phyloP scores from a whole-genome alignment of 2,113 vertebrate species.

The Motacilla alba region DNA sequence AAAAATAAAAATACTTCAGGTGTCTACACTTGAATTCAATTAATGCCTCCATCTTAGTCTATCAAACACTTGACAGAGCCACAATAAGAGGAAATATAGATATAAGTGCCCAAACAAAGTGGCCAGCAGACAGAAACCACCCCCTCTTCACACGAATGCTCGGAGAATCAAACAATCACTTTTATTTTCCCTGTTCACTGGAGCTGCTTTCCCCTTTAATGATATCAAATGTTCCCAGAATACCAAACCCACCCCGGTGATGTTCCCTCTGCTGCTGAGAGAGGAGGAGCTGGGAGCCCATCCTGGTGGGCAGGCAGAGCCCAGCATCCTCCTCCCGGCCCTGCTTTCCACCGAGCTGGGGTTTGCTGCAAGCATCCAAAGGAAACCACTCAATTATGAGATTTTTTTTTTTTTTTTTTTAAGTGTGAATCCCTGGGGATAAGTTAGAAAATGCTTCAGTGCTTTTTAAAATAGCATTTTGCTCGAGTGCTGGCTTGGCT shows the following conservation, averaged over 20 bases:
- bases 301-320: accelerated
- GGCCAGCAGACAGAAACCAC: neutral
- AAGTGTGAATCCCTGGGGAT: neutral
- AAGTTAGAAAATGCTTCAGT: slow-evolving; percentile 12
- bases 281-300: neutral
- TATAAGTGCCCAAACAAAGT: slow-evolving; percentile 49
- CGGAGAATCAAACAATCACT: neutral
- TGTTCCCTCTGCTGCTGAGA: neutral
- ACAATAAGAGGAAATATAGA: slow-evolving; percentile 32
- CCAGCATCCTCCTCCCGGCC: neutral
- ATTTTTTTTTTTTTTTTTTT: neutral
- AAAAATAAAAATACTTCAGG: slow-evolving; percentile 63
- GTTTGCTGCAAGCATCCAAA: neutral
- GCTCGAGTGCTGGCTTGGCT: neutral
- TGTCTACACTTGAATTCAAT: slow-evolving; percentile 63
- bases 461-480: slow-evolving; percentile 29
- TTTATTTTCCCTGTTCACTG: neutral
- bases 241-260: neutral
- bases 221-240: neutral
- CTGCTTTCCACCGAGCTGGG: neutral
- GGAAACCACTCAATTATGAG: neutral
- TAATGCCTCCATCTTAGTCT: slow-evolving; percentile 49
- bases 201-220: neutral
- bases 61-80: slow-evolving; percentile 60
- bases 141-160: neutral